Percentiles rank a stretch among this genome's conserved stretches.
Conservation (phyloP, 1,140 invertebrate species). For the Tigriopus japonicus region DNA sequence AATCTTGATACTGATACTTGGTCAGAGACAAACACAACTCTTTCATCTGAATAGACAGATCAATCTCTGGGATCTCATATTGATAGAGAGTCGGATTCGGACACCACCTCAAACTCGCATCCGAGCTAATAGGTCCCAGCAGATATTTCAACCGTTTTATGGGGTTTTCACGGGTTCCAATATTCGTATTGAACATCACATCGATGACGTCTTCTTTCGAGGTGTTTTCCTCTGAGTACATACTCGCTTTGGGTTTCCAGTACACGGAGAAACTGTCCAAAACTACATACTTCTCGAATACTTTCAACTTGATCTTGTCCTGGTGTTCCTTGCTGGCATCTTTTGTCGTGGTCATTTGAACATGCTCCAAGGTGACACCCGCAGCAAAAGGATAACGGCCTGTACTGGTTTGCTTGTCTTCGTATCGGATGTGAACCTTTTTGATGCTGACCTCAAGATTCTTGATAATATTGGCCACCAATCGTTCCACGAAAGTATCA, state of each 20-base stretch:
- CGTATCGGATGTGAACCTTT: constrained; percentile 5
- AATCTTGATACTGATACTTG: constrained; percentile 11
- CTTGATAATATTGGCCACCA: constrained; percentile 1
- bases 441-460: constrained; percentile 8
- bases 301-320: not conserved
- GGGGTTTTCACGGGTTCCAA: not conserved
- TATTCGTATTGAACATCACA: not conserved
- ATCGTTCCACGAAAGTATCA: not conserved
- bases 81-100: not conserved
- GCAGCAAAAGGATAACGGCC: constrained; percentile 2
- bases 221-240: not conserved
- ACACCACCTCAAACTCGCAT: not conserved
- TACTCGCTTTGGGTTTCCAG: not conserved
- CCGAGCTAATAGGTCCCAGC: not conserved
- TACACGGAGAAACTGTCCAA: not conserved
- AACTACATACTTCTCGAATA: not conserved
- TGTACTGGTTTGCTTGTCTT: not conserved
- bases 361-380: not conserved
- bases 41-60: constrained; percentile 1
- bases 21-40: not conserved
- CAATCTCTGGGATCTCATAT: not conserved
- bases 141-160: constrained; percentile 3
- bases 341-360: not conserved
- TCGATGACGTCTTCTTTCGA: not conserved
- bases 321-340: not conserved